Conservation (phyloP, 2,113 vertebrate species). For the Poeciliopsis turrubarensis region DNA sequence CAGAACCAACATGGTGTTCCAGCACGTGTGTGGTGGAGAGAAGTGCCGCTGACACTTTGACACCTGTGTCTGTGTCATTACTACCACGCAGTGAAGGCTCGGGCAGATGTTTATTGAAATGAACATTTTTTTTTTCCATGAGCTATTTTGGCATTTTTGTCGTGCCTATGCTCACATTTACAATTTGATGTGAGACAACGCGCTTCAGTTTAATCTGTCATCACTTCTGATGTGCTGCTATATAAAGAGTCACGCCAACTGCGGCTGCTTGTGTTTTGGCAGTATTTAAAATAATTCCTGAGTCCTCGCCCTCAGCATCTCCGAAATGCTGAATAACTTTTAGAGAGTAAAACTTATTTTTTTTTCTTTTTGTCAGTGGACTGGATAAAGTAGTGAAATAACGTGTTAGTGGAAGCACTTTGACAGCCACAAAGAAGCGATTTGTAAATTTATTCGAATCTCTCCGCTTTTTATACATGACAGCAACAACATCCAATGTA, state of each 20-base stretch:
- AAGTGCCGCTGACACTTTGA: slow-evolving; percentile 51
- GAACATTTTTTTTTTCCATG: slow-evolving; percentile 32
- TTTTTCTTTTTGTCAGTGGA: slow-evolving; percentile 10
- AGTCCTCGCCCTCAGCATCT: slow-evolving; percentile 25
- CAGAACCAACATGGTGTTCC: slow-evolving; percentile 48
- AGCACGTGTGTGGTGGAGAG: slow-evolving; percentile 30
- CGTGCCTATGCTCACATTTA: slow-evolving; percentile 36
- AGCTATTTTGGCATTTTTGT: slow-evolving; percentile 44
- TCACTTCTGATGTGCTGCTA: slow-evolving; percentile 26
- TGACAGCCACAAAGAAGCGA: slow-evolving; percentile 32
- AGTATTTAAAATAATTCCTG: slow-evolving; percentile 21
- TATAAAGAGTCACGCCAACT: slow-evolving; percentile 21
- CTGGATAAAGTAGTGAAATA: slow-evolving; percentile 30
- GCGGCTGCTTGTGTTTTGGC: slow-evolving; percentile 23
- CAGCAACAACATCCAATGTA: no score
- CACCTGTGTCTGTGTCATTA: slow-evolving; percentile 58
- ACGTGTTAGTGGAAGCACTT: slow-evolving; percentile 62
- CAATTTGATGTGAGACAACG: slow-evolving; percentile 40
- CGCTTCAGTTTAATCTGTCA: slow-evolving; percentile 47
- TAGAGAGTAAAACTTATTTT: slow-evolving; percentile 21
- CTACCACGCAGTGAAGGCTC: slow-evolving; percentile 15
- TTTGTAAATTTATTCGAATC: not conserved
- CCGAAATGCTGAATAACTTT: slow-evolving; percentile 14
- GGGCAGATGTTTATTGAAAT: slow-evolving; percentile 61
- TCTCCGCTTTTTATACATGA: no score